Evolutionary conservation across 1,140 invertebrate genomes (phyloP).

Genomic region (Cydia splendana): DNA sequence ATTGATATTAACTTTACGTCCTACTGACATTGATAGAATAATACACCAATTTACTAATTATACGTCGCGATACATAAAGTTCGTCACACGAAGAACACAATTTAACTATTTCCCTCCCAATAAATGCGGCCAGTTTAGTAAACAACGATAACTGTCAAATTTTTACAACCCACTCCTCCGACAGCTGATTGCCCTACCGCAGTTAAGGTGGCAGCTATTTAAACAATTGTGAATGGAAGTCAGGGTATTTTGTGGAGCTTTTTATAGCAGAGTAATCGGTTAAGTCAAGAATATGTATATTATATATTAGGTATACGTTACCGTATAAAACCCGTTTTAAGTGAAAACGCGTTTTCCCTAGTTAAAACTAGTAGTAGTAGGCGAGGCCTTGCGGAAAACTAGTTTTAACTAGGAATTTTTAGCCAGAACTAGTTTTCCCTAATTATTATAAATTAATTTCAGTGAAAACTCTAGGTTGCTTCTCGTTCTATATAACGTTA

Average conservation of each 20-base stretch:
- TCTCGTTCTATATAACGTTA: too few species aligned
- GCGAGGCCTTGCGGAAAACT: too few species aligned
- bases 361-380: too few species aligned
- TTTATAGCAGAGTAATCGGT: not conserved
- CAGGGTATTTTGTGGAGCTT: constrained; percentile 41
- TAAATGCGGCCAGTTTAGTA: constrained; percentile 31
- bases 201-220: constrained; percentile 55
- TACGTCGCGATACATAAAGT: not conserved
- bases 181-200: constrained; percentile 55
- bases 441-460: too few species aligned
- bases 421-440: too few species aligned
- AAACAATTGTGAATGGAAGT: constrained; percentile 51
- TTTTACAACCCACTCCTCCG: constrained; percentile 46
- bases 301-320: too few species aligned
- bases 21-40: not conserved
- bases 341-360: too few species aligned
- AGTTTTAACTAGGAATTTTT: too few species aligned
- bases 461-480: too few species aligned
- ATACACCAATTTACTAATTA: not conserved
- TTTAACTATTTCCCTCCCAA: constrained; percentile 33
- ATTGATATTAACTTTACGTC: not conserved
- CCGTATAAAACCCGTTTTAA: too few species aligned
- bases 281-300: not conserved
- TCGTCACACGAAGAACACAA: not conserved
- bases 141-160: constrained; percentile 48